Evolutionary conservation across 23 tunicate species (phyloP).

Genomic region (Ascidia mentula): DNA sequence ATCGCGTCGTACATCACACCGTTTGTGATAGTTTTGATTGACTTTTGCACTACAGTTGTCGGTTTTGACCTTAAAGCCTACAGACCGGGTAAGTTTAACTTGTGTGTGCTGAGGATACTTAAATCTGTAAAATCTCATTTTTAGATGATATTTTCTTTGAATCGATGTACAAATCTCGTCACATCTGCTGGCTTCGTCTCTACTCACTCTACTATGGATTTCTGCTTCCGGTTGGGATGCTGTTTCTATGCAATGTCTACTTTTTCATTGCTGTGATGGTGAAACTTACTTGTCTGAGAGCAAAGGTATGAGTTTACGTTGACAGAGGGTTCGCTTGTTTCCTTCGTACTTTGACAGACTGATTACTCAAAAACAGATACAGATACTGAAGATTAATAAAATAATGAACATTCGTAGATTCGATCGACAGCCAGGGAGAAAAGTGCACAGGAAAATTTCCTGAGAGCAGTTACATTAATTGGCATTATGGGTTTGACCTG

Average conservation of each 20-base stretch:
- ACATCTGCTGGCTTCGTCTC: constrained; percentile 57
- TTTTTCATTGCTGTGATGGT: constrained; percentile 24
- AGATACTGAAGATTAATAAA: too few species aligned
- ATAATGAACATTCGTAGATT: too few species aligned
- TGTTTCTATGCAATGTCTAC: constrained; percentile 25
- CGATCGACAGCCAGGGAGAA: too few species aligned
- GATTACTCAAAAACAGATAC: too few species aligned
- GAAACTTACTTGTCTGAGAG: constrained; percentile 18
- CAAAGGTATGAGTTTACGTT: constrained; percentile 44
- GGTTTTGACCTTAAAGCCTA: not conserved
- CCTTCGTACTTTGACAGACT: too few species aligned
- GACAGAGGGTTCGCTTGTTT: too few species aligned
- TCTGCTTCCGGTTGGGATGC: constrained; percentile 43
- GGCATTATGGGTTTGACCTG: too few species aligned
- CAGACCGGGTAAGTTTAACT: constrained; percentile 2
- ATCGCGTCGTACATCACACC: not conserved
- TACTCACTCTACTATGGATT: constrained; percentile 77
- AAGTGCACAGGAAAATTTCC: too few species aligned
- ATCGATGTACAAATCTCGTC: not conserved
- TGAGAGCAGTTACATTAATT: too few species aligned
- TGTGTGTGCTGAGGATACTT: too few species aligned
- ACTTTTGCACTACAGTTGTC: not conserved
- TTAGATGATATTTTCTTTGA: not conserved
- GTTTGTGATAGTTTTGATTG: not conserved
- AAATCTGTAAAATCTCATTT: not conserved